These are phyloP conservation scores for Morone chrysops DNA, from an alignment of 2,113 vertebrate species.

Conservation along the genomic window DNA sequence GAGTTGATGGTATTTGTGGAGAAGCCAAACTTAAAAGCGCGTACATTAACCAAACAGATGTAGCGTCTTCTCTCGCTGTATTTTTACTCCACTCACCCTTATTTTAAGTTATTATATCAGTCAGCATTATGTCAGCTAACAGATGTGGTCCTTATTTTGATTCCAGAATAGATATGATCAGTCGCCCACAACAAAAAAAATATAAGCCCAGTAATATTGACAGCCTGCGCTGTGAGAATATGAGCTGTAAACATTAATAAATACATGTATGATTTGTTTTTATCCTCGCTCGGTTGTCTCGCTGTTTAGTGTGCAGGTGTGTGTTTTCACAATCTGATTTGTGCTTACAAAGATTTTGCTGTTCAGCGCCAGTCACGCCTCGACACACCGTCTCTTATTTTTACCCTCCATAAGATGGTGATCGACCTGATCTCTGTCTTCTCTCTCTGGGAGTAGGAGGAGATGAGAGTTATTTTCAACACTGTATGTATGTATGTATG, in stretches of 20 bases:
- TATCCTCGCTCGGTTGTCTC: background rate
- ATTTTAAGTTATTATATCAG: background rate
- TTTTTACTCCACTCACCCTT: constrained; percentile 39
- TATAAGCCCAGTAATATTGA: background rate
- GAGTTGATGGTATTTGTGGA: constrained; percentile 14
- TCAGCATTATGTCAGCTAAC: constrained; percentile 5
- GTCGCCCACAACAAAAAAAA: background rate
- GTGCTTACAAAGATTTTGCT: background rate
- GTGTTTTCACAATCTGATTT: constrained; percentile 18
- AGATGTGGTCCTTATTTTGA: constrained; percentile 7
- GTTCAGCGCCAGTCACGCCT: constrained; percentile 8
- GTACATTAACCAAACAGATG: background rate
- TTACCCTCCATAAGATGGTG: constrained; percentile 27
- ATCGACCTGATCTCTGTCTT: constrained; percentile 34
- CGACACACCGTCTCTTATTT: constrained; percentile 26
- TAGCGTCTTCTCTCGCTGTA: constrained; percentile 2
- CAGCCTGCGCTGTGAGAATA: background rate
- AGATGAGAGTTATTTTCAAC: constrained; percentile 65
- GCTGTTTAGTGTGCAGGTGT: background rate
- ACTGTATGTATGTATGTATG: constrained; percentile 22
- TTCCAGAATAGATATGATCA: constrained; percentile 44
- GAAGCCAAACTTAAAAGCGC: constrained; percentile 19
- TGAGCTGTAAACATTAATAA: background rate
- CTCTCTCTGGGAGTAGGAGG: constrained; percentile 40
- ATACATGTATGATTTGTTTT: background rate